Base-by-base conservation (phyloP, 2,113 vertebrate species). In the Sphaerodactylus townsendi region DNA sequence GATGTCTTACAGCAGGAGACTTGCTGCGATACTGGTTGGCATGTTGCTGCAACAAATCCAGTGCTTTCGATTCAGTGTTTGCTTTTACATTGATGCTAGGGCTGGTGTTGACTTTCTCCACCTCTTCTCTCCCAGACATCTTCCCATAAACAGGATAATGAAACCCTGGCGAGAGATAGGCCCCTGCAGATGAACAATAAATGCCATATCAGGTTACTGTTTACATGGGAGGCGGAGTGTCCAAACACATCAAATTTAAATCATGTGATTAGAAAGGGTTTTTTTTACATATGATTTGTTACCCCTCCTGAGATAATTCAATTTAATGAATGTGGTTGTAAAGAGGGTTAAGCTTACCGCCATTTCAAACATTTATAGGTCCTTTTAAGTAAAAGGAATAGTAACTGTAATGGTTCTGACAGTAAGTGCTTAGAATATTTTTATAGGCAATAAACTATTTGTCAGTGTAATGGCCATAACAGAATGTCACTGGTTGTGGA, bases 131-230 rank as follows among this genome's bases (percentile, higher is more conserved):
- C 88, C 98, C 98, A 37, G 98, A 98, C 37, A 99, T 98, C 95
- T 99, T 99, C 85, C 99, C 98, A 87, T 99, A 99, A 91, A 99
- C 96, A 87, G 98, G 98, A 94, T 99, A 99, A 95, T 99, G 98
- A 96, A 98, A 99, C 93, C 98, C 99, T 95, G 96, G 97, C 83
- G 96, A 97, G 68, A 97, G 96, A 91, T 97, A 97, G 90, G 96
- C 95, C 78, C 96, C 97, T 97, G 95, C 48, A 88, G 92, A 90
- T 89, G 93, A 93, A 95, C 90, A 94, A 91, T 89, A 94, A 94
- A 95, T 84, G 92, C 37, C 84, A 88, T 17, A 87, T 93, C 82
- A 91, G 80, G 87, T 92, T 92, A 93, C 1, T 39, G 79, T 19
- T 89, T 79, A 88, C 79, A 88, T 88, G 76, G 83, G 86, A 56